Evolutionary conservation across 2,888 invertebrate species (phyloP).

Genomic region (Meiosimyza decipiens): DNA sequence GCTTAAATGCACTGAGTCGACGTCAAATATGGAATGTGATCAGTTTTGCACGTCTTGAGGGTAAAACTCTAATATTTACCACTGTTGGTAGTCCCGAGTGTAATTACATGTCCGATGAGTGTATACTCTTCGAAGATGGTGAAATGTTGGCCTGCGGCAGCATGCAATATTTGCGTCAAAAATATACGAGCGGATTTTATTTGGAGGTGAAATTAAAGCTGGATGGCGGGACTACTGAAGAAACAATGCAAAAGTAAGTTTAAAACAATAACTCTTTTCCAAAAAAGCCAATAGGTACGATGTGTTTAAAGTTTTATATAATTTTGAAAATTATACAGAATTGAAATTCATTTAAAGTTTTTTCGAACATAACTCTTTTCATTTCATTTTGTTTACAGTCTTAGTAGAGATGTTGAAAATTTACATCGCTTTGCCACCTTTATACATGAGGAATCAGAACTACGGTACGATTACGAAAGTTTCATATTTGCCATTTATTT

Average conservation of each 20-base stretch:
- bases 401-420: slow-evolving; percentile 53
- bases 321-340: too few relatives aligned
- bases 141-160: slow-evolving; percentile 78
- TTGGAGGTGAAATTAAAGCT: slow-evolving; percentile 55
- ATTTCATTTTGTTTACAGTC: slow-evolving; percentile 41
- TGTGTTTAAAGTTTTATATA: too few relatives aligned
- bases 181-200: slow-evolving; percentile 71
- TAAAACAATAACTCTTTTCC: neutral
- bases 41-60: slow-evolving; percentile 73
- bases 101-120: slow-evolving; percentile 80
- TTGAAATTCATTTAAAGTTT: too few relatives aligned
- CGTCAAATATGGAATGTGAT: slow-evolving; percentile 83
- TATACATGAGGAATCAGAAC: slow-evolving; percentile 52
- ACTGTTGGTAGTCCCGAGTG: slow-evolving; percentile 87
- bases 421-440: slow-evolving; percentile 53
- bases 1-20: slow-evolving; percentile 79
- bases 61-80: slow-evolving; percentile 81
- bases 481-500: neutral
- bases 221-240: slow-evolving; percentile 49
- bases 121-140: slow-evolving; percentile 83
- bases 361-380: neutral
- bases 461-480: slow-evolving; percentile 47
- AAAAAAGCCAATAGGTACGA: too few relatives aligned
- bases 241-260: slow-evolving; percentile 52
- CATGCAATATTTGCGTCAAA: slow-evolving; percentile 79